Base-by-base conservation (phyloP, 2,888 invertebrate species). In the Leptogaster cylindrica region DNA sequence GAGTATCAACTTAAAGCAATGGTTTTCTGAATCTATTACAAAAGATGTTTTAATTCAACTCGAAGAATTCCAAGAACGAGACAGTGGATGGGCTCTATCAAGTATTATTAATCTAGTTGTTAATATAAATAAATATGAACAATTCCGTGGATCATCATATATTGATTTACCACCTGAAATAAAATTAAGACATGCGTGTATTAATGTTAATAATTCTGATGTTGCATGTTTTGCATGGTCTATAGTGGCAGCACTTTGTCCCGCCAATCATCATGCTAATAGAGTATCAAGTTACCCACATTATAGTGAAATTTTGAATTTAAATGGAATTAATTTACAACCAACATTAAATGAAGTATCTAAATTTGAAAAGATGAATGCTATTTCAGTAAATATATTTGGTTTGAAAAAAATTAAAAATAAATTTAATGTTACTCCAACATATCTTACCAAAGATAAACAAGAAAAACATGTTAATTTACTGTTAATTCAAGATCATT, bases 171-270 rank as follows among this genome's bases (percentile, higher is more conserved):
- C 68, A 8, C 73, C 74, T 1, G 69, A 71, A 28, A 67, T 75
- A 16, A n/a, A n/a, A n/a, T n/a, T n/a, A n/a, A n/a, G n/a, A n/a
- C n/a, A n/a, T n/a, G n/a, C n/a, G n/a, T n/a, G n/a, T n/a, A n/a
- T n/a, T n/a, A 75, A 76, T 68, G 72, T 76, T 0, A 66, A 73
- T 63, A 76, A 74, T 66, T n/a, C 72, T 6, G 75, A 75, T 69
- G 16, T 70, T 16, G 55, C 67, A 10, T 75, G 75, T 65, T 75
- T 75, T 68, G 69, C 70, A 1, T 75, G 74, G 73, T 69, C 73
- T 36, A 66, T 75, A 44, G 63, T 72, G 8, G 70, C 73, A 18
- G 73, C 74, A 36, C 41, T 75, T 33, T 69, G 68, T 66, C 72
- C 73, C 1, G 66, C 61, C 7, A 25, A 50, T 36, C 27, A 25